A percentile compares a stretch with the other conserved stretches of the same genome.
Evolutionary conservation across 2,797 vertebrate species (phyloP).

Genomic region (Muscicapa comitata): DNA sequence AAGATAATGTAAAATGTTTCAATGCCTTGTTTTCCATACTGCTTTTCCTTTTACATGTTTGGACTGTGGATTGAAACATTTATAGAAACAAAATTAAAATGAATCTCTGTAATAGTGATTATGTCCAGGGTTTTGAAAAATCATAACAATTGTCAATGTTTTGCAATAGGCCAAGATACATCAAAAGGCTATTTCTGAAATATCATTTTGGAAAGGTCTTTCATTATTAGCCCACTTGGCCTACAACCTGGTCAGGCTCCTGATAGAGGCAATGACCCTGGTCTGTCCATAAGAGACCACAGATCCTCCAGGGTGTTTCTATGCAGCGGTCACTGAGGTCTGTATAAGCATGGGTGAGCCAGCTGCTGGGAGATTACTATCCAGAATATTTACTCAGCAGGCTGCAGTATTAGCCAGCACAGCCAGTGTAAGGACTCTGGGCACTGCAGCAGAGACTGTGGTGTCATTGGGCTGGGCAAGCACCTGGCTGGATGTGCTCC

Average conservation of each 20-base stretch:
- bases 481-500: rapidly evolving
- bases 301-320: not conserved
- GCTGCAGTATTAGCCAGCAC: not conserved
- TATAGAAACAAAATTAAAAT: not conserved
- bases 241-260: not conserved
- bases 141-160: not conserved
- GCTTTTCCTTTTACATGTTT: not conserved
- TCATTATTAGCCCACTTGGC: not conserved
- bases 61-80: not conserved
- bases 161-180: not conserved
- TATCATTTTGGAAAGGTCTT: not conserved
- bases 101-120: not conserved
- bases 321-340: not conserved
- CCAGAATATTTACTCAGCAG: not conserved
- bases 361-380: not conserved
- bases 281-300: not conserved
- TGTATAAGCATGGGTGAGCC: not conserved
- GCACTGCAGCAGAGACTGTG: not conserved
- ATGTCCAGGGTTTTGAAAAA: not conserved
- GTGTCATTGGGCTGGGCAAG: not conserved
- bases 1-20: not conserved
- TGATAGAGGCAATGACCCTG: not conserved
- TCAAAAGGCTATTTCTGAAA: not conserved
- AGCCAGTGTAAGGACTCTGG: not conserved
- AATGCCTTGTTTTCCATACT: not conserved